Evolutionary conservation across 35 echinoderm and acorn worm species (phyloP), one percentile per base, ranked within the genome.

Genomic region (Hemicentrotus pulcherrimus): DNA sequence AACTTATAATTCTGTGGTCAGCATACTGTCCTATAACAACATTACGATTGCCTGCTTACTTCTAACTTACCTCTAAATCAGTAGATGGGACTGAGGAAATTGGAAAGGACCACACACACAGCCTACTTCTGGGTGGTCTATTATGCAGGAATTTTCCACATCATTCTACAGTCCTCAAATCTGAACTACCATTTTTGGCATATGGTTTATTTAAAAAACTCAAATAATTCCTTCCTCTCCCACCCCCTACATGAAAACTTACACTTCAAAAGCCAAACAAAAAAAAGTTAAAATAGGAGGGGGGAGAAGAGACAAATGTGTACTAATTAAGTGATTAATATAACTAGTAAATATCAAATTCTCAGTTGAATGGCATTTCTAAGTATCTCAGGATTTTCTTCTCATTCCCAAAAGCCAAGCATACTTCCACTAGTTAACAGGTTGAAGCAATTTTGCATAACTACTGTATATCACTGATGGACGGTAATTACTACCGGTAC

Each of bases 91-190:
- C 61, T 24, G 22, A 71, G 65, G 65, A 78, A 78, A 78, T 78
- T 78, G 65, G 28, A 78, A 78, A 28, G 28, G 65, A 78, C 65
- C 65, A 78, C 65, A 78, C 65, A 78, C 65, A 22, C 19, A 28
- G 65, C 65, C 65, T 90, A 90, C 88, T 90, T 90, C 88, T 90
- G 88, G 88, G 88, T 90, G 88, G 88, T 90, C 88, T 30, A 90
- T 11, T 18, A 47, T 47, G 46, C 46, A 45, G 33, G 32, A 32
- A 90, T 90, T 90, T 90, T 90, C 88, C 45, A 90, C 88, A 90
- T 90, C 18, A 45, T 90, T 90, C 32, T 47, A 32, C 12, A 45
- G 88, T 41, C 6, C 88, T 90, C 88, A 90, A 47, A 33, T 24
- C 32, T 18, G 46, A 90, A 15, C 46, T 4, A 33, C 86, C 14